Percentiles rank a stretch among this genome's conserved stretches.
Conservation (phyloP, 2,888 invertebrate species). For the Limenitis camilla region DNA sequence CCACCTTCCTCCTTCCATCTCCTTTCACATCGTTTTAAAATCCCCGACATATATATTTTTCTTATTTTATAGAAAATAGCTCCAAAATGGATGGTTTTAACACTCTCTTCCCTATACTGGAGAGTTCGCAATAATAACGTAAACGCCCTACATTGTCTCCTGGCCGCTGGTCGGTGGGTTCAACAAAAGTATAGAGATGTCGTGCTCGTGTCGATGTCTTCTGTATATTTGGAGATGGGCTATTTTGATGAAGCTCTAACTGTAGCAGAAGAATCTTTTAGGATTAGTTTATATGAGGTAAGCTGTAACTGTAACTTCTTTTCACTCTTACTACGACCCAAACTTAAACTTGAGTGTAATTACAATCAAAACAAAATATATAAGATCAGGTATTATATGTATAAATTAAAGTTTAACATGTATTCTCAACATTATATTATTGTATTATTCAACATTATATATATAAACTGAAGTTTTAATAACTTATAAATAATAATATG, state of each 20-base stretch:
- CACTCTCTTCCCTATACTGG: slow-evolving; percentile 86
- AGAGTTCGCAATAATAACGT: slow-evolving; percentile 79
- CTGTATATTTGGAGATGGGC: slow-evolving; percentile 79
- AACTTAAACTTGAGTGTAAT: too few relatives aligned
- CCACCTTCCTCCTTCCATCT: too few relatives aligned
- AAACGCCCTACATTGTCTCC: slow-evolving; percentile 81
- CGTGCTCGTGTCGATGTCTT: slow-evolving; percentile 80
- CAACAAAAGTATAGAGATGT: slow-evolving; percentile 77
- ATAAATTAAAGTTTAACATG: too few relatives aligned
- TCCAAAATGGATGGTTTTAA: slow-evolving; percentile 82
- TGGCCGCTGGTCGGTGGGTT: slow-evolving; percentile 75
- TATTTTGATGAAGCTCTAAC: slow-evolving; percentile 77
- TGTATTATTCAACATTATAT: too few relatives aligned
- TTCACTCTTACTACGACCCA: too few relatives aligned
- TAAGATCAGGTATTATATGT: too few relatives aligned
- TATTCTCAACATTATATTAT: too few relatives aligned
- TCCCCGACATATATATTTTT: too few relatives aligned
- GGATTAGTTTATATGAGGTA: slow-evolving; percentile 78
- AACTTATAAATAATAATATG: too few relatives aligned
- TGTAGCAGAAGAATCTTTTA: slow-evolving; percentile 76
- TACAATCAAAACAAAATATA: too few relatives aligned
- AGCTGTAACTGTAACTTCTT: neutral
- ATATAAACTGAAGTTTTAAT: too few relatives aligned
- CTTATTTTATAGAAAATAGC: slow-evolving; percentile 75
- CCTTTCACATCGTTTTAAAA: too few relatives aligned